phyloP scores from a whole-genome alignment of 1,140 invertebrate species.

The Paramacrobiotus metropolitanus region DNA sequence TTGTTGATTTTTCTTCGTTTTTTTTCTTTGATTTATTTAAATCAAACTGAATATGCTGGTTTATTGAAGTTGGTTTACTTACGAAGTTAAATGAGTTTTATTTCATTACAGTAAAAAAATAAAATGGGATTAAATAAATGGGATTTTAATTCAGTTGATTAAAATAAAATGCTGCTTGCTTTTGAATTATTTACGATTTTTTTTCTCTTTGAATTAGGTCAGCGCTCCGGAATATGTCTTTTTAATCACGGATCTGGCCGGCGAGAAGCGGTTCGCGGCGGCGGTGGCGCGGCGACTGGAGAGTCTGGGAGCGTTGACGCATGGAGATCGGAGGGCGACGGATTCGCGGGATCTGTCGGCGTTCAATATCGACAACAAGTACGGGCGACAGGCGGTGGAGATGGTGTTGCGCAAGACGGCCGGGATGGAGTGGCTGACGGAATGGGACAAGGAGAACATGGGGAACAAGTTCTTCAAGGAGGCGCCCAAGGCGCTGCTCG shows the following conservation, averaged over 20 bases:
- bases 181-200: no score
- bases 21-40: no score
- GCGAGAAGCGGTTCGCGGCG: conserved; percentile 77
- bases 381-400: conserved; percentile 72
- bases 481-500: neutral
- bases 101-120: no score
- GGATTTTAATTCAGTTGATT: no score
- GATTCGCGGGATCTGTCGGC: conserved; percentile 86
- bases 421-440: conserved; percentile 47
- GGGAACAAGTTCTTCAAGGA: neutral
- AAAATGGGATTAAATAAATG: no score
- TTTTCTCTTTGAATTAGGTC: no score
- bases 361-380: conserved; percentile 97
- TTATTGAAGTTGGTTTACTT: no score
- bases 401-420: conserved; percentile 69
- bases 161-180: no score
- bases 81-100: no score
- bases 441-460: conserved; percentile 19
- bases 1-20: no score
- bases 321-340: conserved; percentile 88
- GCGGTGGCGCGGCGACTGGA: conserved; percentile 85
- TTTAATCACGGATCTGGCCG: conserved; percentile 89
- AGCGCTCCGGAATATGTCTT: conserved; percentile 97
- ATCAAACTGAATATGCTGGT: no score
- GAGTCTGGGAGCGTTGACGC: conserved; percentile 76